A percentile compares a stretch with the other conserved stretches of the same genome.
phyloP scores from a whole-genome alignment of 2,888 invertebrate species.

The Malthinus flaveolus region DNA sequence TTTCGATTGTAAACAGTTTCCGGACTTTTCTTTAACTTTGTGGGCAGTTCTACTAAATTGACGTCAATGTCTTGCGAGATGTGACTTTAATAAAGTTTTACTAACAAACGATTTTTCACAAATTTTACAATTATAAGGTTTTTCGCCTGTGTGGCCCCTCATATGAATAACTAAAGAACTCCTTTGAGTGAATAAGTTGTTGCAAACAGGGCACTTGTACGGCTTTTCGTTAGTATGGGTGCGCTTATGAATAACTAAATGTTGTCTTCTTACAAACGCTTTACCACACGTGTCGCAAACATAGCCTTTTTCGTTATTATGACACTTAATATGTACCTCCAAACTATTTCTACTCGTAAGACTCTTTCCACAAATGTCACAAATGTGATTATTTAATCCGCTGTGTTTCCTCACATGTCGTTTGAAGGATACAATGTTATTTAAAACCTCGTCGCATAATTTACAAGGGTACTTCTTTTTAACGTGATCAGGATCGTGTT shows the following conservation, averaged over 20 bases:
- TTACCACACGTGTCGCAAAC: conserved; percentile 56
- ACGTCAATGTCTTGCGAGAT: not conserved
- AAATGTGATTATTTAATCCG: conserved; percentile 19
- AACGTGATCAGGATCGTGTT: not conserved
- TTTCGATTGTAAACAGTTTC: too few relatives aligned
- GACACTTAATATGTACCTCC: not conserved
- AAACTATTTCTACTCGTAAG: not conserved
- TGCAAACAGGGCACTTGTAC: not conserved
- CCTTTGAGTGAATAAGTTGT: not conserved
- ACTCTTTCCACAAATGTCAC: conserved; percentile 21
- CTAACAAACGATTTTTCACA: conserved; percentile 62
- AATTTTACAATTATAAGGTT: conserved; percentile 60
- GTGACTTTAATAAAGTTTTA: conserved; percentile 48
- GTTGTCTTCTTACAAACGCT: conserved; percentile 55
- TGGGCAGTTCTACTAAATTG: not conserved
- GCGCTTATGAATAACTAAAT: conserved; percentile 30
- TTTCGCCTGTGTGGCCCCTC: conserved; percentile 53
- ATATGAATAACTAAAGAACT: not conserved
- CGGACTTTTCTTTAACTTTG: too few relatives aligned
- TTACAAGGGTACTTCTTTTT: conserved; percentile 43
- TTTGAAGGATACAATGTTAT: conserved; percentile 21
- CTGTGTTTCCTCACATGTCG: conserved; percentile 30
- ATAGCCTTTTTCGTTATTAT: conserved; percentile 53
- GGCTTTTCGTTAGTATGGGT: conserved; percentile 16
- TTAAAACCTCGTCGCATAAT: conserved; percentile 27